Percentiles rank a stretch among this genome's conserved stretches.
phyloP scores from a whole-genome alignment of 2,888 invertebrate genomes.

The Rotaria magnacalcarata region DNA sequence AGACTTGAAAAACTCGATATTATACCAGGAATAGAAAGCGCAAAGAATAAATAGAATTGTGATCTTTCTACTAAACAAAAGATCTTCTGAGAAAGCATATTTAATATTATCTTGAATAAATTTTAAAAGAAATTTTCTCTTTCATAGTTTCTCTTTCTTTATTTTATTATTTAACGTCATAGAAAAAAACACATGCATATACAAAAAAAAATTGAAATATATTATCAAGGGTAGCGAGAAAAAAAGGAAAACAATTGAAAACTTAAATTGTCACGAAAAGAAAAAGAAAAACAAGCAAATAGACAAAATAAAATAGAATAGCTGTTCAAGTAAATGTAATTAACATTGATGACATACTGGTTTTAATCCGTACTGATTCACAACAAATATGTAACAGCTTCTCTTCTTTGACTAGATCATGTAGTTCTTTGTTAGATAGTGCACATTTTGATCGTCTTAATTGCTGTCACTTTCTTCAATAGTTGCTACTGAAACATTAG shows the following conservation, averaged over 20 bases:
- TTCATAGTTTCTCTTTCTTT: not conserved
- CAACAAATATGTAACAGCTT: not conserved
- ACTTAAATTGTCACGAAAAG: not conserved
- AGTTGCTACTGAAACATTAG: not conserved
- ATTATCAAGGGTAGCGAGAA: not conserved
- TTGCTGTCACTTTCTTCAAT: constrained; percentile 9
- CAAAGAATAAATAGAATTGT: no score
- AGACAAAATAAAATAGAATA: not conserved
- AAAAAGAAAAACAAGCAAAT: not conserved
- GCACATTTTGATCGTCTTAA: not conserved
- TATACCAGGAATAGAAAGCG: no score
- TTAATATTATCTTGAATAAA: no score
- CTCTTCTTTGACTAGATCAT: not conserved
- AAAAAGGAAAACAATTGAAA: not conserved
- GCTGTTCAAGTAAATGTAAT: not conserved
- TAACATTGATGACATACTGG: not conserved
- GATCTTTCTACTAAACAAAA: no score
- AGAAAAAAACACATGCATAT: not conserved
- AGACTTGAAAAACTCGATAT: no score
- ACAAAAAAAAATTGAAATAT: not conserved
- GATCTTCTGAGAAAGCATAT: no score
- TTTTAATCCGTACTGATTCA: not conserved
- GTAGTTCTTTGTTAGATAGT: not conserved
- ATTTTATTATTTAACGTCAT: not conserved
- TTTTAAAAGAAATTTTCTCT: no score